Evolutionary conservation across 2,113 vertebrate genomes (phyloP).

Genomic region (Lepidothrix coronata): DNA sequence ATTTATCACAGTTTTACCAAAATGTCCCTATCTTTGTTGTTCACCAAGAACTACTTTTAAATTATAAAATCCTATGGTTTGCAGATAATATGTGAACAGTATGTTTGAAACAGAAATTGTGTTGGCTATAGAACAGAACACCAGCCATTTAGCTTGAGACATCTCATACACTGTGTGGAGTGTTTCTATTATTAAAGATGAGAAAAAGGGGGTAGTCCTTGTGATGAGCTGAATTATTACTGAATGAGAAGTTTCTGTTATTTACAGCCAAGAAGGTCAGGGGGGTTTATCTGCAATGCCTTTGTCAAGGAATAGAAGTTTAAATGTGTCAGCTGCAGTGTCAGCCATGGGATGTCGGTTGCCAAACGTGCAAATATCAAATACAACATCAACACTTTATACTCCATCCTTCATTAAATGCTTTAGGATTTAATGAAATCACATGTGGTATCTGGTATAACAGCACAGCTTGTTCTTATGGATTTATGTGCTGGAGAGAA

Average conservation of each 20-base stretch:
- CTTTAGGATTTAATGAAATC: constrained; percentile 5
- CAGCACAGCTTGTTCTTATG: constrained; percentile 55
- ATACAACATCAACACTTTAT: not conserved
- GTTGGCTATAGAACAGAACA: not conserved
- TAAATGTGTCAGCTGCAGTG: not conserved
- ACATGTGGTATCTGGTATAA: not conserved
- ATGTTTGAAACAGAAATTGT: not conserved
- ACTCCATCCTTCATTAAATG: not conserved
- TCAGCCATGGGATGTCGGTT: not conserved
- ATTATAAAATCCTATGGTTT: not conserved
- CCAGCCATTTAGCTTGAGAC: not conserved
- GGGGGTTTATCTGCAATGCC: not conserved
- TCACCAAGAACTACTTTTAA: not conserved
- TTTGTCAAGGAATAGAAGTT: not conserved
- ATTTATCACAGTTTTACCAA: not conserved
- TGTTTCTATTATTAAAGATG: not conserved
- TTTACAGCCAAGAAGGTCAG: not conserved
- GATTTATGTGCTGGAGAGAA: constrained; percentile 36
- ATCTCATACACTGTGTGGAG: not conserved
- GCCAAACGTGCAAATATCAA: not conserved
- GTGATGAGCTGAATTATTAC: not conserved
- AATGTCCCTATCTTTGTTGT: not conserved
- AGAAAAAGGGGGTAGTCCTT: not conserved
- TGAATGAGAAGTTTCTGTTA: not conserved
- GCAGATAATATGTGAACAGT: not conserved